Conservation (phyloP, 1,140 invertebrate species). For the Nautilus pompilius region DNA sequence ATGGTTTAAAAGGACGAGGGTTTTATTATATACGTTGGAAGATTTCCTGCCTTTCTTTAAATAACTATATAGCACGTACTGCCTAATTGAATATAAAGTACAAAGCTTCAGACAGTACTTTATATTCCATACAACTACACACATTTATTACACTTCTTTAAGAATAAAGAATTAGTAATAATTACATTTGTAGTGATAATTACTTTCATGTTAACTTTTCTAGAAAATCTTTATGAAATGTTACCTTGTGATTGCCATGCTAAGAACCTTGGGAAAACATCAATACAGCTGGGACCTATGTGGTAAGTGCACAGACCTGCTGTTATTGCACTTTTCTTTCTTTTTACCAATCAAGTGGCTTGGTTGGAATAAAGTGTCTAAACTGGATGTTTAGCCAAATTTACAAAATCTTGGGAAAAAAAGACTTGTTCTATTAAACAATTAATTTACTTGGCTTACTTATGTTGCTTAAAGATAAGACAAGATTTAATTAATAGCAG, state of each 20-base stretch:
- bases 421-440: background rate
- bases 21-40: too few relatives aligned
- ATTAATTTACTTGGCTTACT: background rate
- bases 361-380: background rate
- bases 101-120: too few relatives aligned
- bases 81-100: too few relatives aligned
- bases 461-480: background rate
- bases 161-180: background rate
- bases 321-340: too few relatives aligned
- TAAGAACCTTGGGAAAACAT: conserved; percentile 32
- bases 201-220: conserved; percentile 7
- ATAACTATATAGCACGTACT: too few relatives aligned
- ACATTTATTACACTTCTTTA: too few relatives aligned
- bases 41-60: too few relatives aligned
- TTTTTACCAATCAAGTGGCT: too few relatives aligned
- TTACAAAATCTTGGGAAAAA: background rate
- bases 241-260: conserved; percentile 31
- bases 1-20: too few relatives aligned
- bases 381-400: background rate
- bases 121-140: too few relatives aligned
- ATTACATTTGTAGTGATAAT: background rate
- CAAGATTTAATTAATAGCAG: background rate
- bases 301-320: conserved; percentile 24
- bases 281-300: conserved; percentile 33
- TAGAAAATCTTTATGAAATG: conserved; percentile 37